phyloP scores from a whole-genome alignment of 23 tunicate genomes.

The Clavelina lepadiformis region DNA sequence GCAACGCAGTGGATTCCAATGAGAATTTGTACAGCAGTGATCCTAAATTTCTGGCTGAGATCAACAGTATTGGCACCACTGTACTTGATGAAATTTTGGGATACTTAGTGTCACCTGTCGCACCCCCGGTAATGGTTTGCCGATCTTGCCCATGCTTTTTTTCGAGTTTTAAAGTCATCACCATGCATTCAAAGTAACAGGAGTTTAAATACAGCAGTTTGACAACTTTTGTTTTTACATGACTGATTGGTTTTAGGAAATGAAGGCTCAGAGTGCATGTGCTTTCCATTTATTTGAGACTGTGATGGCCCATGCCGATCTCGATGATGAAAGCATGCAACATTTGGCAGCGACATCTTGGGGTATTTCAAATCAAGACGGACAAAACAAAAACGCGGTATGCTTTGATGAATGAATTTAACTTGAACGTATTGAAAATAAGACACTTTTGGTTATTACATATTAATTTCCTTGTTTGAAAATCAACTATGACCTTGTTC shows the following conservation, averaged over 20 bases:
- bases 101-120: conserved; percentile 24
- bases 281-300: conserved; percentile 64
- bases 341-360: conserved; percentile 36
- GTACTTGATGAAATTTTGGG: conserved; percentile 58
- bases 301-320: conserved; percentile 55
- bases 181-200: too few species aligned
- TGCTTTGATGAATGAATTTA: too few species aligned
- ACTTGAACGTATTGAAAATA: too few species aligned
- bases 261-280: conserved; percentile 15
- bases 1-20: conserved; percentile 69
- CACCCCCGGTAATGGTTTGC: not conserved
- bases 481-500: too few species aligned
- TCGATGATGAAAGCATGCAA: conserved; percentile 42
- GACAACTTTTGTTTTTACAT: not conserved
- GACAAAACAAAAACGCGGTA: conserved; percentile 28
- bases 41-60: conserved; percentile 54
- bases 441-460: too few species aligned
- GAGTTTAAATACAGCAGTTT: not conserved
- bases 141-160: not conserved
- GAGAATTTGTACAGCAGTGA: conserved; percentile 86
- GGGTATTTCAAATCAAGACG: conserved; percentile 31
- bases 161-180: too few species aligned
- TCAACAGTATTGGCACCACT: conserved; percentile 25
- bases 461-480: too few species aligned
- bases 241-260: too few species aligned